Conservation (phyloP, 2,888 invertebrate species). For the Muscina levida region DNA sequence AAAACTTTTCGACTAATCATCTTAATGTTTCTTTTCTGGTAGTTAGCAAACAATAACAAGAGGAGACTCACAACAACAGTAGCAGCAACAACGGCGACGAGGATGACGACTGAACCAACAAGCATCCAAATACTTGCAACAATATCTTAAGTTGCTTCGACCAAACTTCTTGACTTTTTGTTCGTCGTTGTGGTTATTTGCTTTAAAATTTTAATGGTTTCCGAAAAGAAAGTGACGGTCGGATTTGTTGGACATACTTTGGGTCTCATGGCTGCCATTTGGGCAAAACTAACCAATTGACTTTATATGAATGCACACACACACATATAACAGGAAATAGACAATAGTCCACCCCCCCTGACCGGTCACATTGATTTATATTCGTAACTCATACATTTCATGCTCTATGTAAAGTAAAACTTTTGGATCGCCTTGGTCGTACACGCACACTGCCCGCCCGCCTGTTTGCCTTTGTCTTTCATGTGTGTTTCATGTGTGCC, state of each 20-base stretch:
- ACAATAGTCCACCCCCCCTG: too few species aligned
- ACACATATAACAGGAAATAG: neutral
- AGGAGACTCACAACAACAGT: too few species aligned
- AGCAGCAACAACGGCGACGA: too few species aligned
- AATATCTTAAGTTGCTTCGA: neutral
- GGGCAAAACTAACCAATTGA: neutral
- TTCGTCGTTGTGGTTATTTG: constrained; percentile 46
- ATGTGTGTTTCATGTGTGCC: neutral
- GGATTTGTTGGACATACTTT: constrained; percentile 6
- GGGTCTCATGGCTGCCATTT: neutral
- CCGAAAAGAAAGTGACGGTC: constrained; percentile 18
- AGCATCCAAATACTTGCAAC: too few species aligned
- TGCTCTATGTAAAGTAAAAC: neutral
- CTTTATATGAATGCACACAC: neutral
- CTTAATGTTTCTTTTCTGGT: constrained; percentile 43
- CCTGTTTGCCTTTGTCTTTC: too few species aligned
- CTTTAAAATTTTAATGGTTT: constrained; percentile 38
- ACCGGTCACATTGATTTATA: constrained; percentile 7
- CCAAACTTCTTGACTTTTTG: constrained; percentile 34
- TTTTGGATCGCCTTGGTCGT: neutral
- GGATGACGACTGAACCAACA: too few species aligned
- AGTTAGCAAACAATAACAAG: constrained; percentile 5
- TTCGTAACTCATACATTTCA: constrained; percentile 3
- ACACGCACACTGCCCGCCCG: too few species aligned
- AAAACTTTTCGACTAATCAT: constrained; percentile 56